phyloP scores from a whole-genome alignment of 2,797 vertebrate genomes.

The Nannoperca australis region DNA sequence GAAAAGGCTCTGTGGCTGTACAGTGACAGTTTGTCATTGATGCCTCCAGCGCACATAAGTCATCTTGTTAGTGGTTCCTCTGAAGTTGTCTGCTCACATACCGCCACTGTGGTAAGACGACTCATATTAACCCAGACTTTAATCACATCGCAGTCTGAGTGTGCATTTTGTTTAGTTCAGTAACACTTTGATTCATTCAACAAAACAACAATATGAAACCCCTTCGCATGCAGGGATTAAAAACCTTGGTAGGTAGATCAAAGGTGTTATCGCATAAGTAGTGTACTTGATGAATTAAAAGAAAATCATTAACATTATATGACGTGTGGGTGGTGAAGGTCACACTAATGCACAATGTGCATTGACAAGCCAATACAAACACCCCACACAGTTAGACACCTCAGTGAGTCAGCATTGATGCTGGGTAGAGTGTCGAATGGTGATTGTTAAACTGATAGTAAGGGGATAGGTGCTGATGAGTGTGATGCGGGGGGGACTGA shows the following conservation, averaged over 20 bases:
- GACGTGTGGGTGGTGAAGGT: constrained; percentile 18
- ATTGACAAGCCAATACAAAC: constrained; percentile 5
- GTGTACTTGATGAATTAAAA: constrained; percentile 12
- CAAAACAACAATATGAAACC: constrained; percentile 72
- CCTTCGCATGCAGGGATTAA: constrained; percentile 47
- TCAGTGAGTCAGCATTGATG: constrained; percentile 73
- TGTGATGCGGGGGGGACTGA: constrained; percentile 42
- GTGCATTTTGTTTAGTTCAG: constrained; percentile 55
- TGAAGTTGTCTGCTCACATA: constrained; percentile 65
- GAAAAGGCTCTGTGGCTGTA: constrained; percentile 74
- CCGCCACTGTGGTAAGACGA: constrained; percentile 67
- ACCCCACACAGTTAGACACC: constrained; percentile 51
- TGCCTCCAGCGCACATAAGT: constrained; percentile 70
- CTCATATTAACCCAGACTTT: constrained; percentile 67
- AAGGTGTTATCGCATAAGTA: constrained; percentile 24
- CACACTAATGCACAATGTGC: background rate
- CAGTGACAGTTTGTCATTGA: constrained; percentile 81
- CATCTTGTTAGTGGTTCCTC: constrained; percentile 78
- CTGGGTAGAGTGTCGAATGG: constrained; percentile 26
- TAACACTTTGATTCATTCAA: constrained; percentile 84
- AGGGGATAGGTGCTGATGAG: constrained; percentile 51
- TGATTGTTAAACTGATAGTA: constrained; percentile 58
- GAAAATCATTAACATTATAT: constrained; percentile 3
- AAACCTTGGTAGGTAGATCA: constrained; percentile 48
- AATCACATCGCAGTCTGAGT: constrained; percentile 60